Evolutionary conservation across 2,797 vertebrate genomes (phyloP).

Genomic region (Gorsachius magnificus): DNA sequence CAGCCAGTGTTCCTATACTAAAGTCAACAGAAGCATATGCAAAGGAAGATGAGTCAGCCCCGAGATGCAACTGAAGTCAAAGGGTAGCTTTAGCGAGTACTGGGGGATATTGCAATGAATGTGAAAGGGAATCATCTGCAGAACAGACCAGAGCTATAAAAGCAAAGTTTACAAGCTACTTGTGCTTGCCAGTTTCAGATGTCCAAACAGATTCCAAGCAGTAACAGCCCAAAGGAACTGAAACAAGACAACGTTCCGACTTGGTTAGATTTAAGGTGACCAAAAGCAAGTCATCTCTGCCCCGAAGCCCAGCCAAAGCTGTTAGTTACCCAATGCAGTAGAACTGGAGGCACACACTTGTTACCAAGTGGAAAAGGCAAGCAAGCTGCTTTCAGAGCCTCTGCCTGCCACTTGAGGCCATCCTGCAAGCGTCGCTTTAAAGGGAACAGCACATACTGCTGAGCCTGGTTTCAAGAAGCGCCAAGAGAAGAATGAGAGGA

Average conservation of each 20-base stretch:
- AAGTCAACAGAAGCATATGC: neutral
- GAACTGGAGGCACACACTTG: neutral
- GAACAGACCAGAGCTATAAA: neutral
- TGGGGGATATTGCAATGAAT: neutral
- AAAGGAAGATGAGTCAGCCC: constrained; percentile 25
- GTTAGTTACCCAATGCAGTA: neutral
- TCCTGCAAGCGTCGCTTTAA: neutral
- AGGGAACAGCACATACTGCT: neutral
- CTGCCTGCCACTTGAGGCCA: neutral
- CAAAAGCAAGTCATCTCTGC: neutral
- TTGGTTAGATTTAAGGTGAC: neutral
- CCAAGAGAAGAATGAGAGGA: neutral
- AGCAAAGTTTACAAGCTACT: neutral
- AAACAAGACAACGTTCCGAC: neutral
- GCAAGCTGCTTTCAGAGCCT: neutral
- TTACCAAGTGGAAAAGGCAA: neutral
- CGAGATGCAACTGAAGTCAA: neutral
- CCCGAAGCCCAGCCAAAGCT: neutral
- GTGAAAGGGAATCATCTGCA: neutral
- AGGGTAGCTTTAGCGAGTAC: neutral
- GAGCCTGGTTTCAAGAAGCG: neutral
- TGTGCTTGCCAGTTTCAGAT: neutral
- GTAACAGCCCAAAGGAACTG: neutral
- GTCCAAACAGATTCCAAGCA: neutral
- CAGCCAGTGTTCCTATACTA: neutral